Conservation (phyloP, 2,797 vertebrate species). For the Anguilla pacifica region DNA sequence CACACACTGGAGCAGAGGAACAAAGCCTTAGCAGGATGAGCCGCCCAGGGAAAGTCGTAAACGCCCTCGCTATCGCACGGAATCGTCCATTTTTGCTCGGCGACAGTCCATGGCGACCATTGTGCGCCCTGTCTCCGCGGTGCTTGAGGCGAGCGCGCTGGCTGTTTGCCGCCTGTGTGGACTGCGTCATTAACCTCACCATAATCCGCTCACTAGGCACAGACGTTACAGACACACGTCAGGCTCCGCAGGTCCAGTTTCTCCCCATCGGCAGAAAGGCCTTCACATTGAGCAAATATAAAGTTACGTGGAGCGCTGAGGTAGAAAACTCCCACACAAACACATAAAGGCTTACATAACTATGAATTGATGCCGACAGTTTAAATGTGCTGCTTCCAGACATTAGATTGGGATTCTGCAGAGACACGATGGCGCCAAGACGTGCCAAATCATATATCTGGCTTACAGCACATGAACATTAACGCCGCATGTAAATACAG, state of each 20-base stretch:
- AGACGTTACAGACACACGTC: background rate
- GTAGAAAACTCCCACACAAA: too few relatives aligned
- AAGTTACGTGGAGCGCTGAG: background rate
- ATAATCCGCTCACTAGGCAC: background rate
- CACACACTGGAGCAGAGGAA: too few relatives aligned
- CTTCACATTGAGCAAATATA: background rate
- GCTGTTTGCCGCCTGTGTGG: background rate
- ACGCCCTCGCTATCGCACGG: background rate
- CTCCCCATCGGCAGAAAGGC: background rate
- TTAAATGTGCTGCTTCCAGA: background rate
- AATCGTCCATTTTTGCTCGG: background rate
- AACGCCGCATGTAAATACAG: background rate
- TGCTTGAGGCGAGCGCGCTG: background rate
- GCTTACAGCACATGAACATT: background rate
- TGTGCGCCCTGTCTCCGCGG: conserved; percentile 39
- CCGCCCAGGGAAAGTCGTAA: too few relatives aligned
- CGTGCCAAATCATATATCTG: background rate
- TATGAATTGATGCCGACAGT: background rate
- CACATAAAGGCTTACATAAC: background rate
- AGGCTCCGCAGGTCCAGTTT: conserved; percentile 14
- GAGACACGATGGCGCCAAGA: background rate
- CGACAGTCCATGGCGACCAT: background rate
- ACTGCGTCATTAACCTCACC: background rate
- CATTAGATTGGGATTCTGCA: background rate
- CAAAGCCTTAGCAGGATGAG: too few relatives aligned